Evolutionary conservation across 2,113 vertebrate genomes (phyloP).

Genomic region (Crotalus viridis): DNA sequence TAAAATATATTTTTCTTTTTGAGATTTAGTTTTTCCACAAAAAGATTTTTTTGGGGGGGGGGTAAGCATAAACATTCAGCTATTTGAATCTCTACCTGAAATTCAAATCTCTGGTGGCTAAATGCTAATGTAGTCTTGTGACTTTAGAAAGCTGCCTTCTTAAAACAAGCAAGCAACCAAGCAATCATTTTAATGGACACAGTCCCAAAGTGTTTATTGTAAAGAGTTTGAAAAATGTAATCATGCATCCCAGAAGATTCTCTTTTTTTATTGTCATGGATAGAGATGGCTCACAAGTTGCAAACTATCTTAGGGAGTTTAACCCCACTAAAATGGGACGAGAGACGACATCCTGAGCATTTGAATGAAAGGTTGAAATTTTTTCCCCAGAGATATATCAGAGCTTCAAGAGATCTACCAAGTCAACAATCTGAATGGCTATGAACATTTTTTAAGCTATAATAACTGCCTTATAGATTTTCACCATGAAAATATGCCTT

Average conservation of each 20-base stretch:
- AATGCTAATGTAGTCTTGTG: neutral
- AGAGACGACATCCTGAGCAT: neutral
- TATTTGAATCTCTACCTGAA: neutral
- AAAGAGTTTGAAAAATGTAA: neutral
- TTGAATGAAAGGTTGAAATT: neutral
- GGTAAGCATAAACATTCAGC: neutral
- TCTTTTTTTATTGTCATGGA: neutral
- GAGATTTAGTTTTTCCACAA: neutral
- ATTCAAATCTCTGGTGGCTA: too few relatives aligned
- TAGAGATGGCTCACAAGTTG: too few relatives aligned
- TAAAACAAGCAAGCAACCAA: too few relatives aligned
- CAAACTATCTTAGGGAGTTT: neutral
- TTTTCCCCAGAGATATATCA: conserved; percentile 47
- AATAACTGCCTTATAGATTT: conserved; percentile 23
- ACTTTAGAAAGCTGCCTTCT: too few relatives aligned
- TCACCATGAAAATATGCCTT: neutral
- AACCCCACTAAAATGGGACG: neutral
- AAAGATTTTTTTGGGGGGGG: too few relatives aligned
- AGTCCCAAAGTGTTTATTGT: neutral
- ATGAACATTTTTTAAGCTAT: conserved; percentile 27
- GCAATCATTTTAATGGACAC: neutral
- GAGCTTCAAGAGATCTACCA: conserved; percentile 7
- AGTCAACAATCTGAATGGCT: conserved; percentile 31
- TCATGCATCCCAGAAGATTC: neutral
- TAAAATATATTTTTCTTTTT: neutral